These are phyloP conservation scores for Tretioscincus oriximinensis DNA, from an alignment of 2,113 vertebrate genomes.

Conservation along the genomic window DNA sequence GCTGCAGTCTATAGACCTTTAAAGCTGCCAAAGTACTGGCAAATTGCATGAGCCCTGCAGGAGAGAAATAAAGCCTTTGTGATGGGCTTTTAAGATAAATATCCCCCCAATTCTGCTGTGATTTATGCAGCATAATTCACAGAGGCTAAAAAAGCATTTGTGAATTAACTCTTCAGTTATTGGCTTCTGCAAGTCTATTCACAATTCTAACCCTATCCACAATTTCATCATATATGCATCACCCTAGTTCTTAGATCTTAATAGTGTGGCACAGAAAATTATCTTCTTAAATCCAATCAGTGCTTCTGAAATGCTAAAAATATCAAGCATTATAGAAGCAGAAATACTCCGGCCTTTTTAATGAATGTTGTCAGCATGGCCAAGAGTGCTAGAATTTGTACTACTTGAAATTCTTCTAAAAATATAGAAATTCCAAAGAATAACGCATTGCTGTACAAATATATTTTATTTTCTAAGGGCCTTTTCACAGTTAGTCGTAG, in stretches of 20 bases:
- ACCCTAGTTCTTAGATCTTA: conserved; percentile 35
- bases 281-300: conserved; percentile 60
- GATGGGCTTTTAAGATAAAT: neutral
- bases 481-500: neutral
- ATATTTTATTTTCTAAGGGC: neutral
- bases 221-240: conserved; percentile 32
- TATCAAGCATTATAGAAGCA: conserved; percentile 58
- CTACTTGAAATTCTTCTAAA: conserved; percentile 15
- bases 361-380: conserved; percentile 46
- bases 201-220: neutral
- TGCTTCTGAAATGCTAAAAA: conserved; percentile 65
- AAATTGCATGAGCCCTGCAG: rapidly evolving
- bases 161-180: neutral
- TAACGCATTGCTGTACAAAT: conserved; percentile 22
- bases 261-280: conserved; percentile 58
- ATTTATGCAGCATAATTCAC: conserved; percentile 37
- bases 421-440: conserved; percentile 54
- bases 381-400: conserved; percentile 49
- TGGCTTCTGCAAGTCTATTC: conserved; percentile 17
- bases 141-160: conserved; percentile 21
- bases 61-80: neutral
- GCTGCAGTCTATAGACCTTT: neutral
- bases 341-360: conserved; percentile 60
- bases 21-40: neutral
- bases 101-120: neutral